A percentile compares a stretch with the other conserved stretches of the same genome.
Conservation (phyloP, 2,113 vertebrate genomes). For the Ploceus nigricollis region DNA sequence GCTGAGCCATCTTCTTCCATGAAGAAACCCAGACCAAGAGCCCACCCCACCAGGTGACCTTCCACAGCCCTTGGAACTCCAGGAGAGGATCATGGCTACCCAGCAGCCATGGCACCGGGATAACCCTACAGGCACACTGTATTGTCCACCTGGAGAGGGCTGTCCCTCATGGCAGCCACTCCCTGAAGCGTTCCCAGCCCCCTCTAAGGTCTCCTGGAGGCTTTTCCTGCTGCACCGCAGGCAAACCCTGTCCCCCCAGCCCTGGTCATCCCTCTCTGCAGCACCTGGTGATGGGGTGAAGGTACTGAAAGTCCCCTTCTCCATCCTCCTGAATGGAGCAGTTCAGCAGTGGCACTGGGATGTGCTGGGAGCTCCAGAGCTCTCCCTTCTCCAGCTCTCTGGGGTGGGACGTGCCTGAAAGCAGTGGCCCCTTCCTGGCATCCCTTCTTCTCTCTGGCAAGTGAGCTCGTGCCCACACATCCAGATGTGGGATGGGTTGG, state of each 20-base stretch:
- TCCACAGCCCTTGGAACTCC: background rate
- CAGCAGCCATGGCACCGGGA: background rate
- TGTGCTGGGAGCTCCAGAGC: background rate
- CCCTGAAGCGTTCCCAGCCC: background rate
- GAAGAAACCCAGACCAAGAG: background rate
- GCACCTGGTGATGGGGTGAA: background rate
- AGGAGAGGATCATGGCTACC: background rate
- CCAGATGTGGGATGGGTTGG: background rate
- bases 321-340: background rate
- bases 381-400: background rate
- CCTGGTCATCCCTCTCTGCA: background rate
- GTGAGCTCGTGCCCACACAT: fast-evolving
- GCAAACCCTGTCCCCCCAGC: background rate
- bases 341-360: background rate
- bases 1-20: background rate
- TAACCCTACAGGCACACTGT: fast-evolving
- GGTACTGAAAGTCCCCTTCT: background rate
- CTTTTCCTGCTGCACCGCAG: background rate
- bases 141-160: background rate
- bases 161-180: background rate
- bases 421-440: fast-evolving
- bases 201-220: fast-evolving
- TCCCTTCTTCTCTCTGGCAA: background rate
- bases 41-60: background rate
- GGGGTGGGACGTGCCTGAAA: fast-evolving